Base-by-base conservation (phyloP, 2,888 invertebrate species). In the Sisyra nigra region DNA sequence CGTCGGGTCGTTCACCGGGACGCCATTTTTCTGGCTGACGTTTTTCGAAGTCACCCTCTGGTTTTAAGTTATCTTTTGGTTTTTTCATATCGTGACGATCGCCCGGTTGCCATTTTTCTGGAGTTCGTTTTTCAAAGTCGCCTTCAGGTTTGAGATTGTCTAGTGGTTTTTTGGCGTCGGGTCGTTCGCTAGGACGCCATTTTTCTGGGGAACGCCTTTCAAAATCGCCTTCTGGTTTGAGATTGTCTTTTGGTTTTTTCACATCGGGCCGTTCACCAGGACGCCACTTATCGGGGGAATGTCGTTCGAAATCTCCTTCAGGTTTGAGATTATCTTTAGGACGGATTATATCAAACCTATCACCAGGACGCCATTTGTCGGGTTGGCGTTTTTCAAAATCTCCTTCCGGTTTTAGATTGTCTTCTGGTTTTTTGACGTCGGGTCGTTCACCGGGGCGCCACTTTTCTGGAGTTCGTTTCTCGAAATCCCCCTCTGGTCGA, bases 401-500 rank as follows among this genome's bases (percentile, higher is more conserved):
- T 1, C 73, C 74, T 57, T 71, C 70, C 0, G 66, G 66, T 29
- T 53, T 52, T 17, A 62, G 52, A 48, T 66, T 68, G 47, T 67
- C 66, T 19, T 72, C 61, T 1, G 65, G 66, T 44, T 54, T 58
- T 2, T 69, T 70, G 31, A 56, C 52, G 51, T 64, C 59, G 4
- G 60, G 61, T 45, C 61, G 58, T 47, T 61, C 65, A 33, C 60
- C 57, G 48, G 60, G 61, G n/a, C 57, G 57, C 42, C 60, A 61
- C 45, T 59, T 61, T 42, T 29, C 64, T 64, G 52, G 58, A 32
- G 59, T 57, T 0, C 61, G 60, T 44, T 59, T 57, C 43, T 68
- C 66, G 48, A 74, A 73, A 1, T 75, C 72, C 1, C 78, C 76
- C 53, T 76, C 77, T 0, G 73, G 71, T 42, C 59, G 64, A 1